Base-by-base conservation (phyloP, 2,113 vertebrate species). In the Cochlearius cochlearius region DNA sequence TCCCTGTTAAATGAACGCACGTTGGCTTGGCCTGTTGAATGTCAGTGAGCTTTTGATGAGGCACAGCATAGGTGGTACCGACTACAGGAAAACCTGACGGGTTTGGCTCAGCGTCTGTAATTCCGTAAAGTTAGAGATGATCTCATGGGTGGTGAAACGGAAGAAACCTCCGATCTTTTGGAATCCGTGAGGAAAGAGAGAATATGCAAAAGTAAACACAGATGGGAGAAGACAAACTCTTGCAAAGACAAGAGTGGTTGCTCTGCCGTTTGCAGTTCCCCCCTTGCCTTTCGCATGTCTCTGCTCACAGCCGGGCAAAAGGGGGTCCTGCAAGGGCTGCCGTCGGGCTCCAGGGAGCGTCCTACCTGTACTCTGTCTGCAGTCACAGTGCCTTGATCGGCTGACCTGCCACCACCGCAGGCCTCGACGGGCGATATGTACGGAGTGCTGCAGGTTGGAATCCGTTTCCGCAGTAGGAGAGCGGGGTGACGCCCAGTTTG, bases 301-400 rank as follows among this genome's bases (percentile, higher is more conserved):
- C 32, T 55, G 74, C 56, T n/a, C 18, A 2, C 41, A 2, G 11
- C 38, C 23, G 1, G 45, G 29, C 5, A 39, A 12, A 32, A 2
- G 15, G 15, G 22, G 3, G 41, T 12, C 29, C 4, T 1, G 8
- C 47, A 2, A 41, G 29, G 34, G 43, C 64, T 41, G 53, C n/a
- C 12, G 1, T 1, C 8, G 34, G 78, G 62, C 53, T 15, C 1
- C 16, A 4, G 1, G 1, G 4, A 6, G 53, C 66, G 2, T 3
- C 73, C 7, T 5, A 0, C 2, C 32, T 6, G 1, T 1, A 6
- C 36, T 12, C 12, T 15, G 5, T 2, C 41, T 15, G 52, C 2
- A 23, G 16, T 21, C 49, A 27, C 14, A 0, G 1, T 0, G 7
- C 38, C 32, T 8, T 4, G 17, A 9, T 9, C 45, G 5, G 36